Percentiles rank a stretch among this genome's conserved stretches.
These are phyloP conservation scores for Actenoides lindsayi DNA, from an alignment of 2,113 vertebrate species.

Conservation along the genomic window DNA sequence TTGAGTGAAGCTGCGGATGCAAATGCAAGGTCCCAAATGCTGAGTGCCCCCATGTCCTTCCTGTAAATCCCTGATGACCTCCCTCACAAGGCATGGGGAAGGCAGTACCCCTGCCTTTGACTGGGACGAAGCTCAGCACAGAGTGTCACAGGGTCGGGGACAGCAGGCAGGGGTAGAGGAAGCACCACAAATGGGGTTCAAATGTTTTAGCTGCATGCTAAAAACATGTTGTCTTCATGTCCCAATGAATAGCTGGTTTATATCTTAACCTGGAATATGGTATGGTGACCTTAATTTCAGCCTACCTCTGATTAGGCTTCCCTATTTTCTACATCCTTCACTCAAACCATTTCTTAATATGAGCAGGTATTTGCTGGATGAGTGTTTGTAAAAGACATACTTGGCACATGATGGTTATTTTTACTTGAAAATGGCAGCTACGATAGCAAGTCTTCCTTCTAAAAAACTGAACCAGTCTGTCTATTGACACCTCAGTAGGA, in stretches of 20 bases:
- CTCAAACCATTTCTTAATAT: neutral
- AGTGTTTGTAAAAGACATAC: neutral
- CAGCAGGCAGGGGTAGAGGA: neutral
- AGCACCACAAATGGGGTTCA: neutral
- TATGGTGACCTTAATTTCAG: neutral
- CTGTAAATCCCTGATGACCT: neutral
- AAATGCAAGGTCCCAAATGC: neutral
- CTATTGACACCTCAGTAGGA: neutral
- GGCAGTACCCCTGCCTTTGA: neutral
- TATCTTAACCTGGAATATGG: neutral
- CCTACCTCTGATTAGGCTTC: neutral
- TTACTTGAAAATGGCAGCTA: neutral
- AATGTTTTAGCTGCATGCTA: neutral
- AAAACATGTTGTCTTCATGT: neutral
- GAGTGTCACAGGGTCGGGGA: neutral
- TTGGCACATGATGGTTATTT: neutral
- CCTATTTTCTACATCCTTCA: neutral
- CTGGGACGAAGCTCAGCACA: neutral
- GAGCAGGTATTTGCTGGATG: neutral
- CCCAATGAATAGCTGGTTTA: neutral
- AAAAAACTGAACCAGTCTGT: neutral
- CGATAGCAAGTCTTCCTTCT: neutral
- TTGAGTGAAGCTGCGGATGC: neutral
- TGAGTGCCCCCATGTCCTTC: rapidly evolving
- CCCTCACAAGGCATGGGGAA: neutral